Conservation (phyloP, 2,797 vertebrate genomes). For the Adelosebastes latens region DNA sequence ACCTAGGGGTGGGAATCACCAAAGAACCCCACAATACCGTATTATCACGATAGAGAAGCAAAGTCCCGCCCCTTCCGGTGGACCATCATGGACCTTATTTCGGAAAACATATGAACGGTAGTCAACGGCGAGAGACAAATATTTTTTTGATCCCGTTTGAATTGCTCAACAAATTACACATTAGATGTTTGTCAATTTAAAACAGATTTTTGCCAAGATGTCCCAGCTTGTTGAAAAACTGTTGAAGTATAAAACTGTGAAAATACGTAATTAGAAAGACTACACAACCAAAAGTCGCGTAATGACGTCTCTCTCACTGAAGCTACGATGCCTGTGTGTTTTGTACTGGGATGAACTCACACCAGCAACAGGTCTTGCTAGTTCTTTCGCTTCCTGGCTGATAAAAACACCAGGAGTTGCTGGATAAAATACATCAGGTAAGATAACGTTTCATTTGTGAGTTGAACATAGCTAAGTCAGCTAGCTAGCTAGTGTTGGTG, state of each 20-base stretch:
- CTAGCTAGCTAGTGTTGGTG: neutral
- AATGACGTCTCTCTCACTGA: neutral
- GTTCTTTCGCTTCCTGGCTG: too few relatives aligned
- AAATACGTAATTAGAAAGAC: neutral
- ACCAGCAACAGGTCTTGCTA: neutral
- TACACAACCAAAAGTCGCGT: rapidly evolving
- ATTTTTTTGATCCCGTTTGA: too few relatives aligned
- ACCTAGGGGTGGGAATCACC: neutral
- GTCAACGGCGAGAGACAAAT: neutral
- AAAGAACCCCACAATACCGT: neutral
- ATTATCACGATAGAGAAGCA: neutral
- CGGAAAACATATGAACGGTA: neutral
- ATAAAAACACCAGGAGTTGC: too few relatives aligned
- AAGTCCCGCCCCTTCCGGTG: neutral
- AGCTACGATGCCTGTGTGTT: neutral
- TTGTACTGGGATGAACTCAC: neutral
- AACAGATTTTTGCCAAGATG: too few relatives aligned
- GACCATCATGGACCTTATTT: neutral
- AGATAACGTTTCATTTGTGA: too few relatives aligned
- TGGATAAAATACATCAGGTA: too few relatives aligned
- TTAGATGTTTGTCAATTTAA: too few relatives aligned
- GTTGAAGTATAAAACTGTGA: neutral
- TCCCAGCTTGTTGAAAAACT: neutral
- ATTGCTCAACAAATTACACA: too few relatives aligned
- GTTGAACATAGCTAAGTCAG: neutral